Evolutionary conservation across 2,113 vertebrate species (phyloP).

Genomic region (Oryzias woworae): DNA sequence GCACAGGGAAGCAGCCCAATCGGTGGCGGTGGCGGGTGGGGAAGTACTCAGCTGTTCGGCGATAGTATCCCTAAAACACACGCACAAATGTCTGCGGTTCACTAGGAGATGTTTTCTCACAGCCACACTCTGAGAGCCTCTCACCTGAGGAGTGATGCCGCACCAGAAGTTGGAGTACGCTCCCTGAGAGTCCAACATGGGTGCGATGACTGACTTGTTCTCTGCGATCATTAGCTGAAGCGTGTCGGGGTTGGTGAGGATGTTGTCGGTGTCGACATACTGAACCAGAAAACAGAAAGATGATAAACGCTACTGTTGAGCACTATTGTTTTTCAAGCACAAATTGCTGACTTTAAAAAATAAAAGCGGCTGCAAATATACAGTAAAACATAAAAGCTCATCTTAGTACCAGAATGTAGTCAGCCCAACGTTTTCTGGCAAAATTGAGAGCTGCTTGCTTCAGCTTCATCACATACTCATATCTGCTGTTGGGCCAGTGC

Average conservation of each 20-base stretch:
- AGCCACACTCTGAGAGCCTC: not conserved
- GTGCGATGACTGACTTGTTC: slow-evolving; percentile 88
- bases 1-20: slow-evolving; percentile 85
- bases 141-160: slow-evolving; percentile 95
- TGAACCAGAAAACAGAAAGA: slow-evolving; percentile 44
- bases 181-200: slow-evolving; percentile 93
- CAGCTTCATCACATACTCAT: slow-evolving; percentile 92
- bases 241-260: slow-evolving; percentile 90
- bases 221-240: slow-evolving; percentile 84
- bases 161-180: slow-evolving; percentile 99
- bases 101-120: not conserved
- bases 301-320: not conserved
- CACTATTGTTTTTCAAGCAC: too few relatives aligned
- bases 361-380: not conserved
- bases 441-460: slow-evolving; percentile 91
- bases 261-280: slow-evolving; percentile 91
- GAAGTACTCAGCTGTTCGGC: slow-evolving; percentile 92
- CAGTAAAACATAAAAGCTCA: not conserved
- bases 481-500: slow-evolving; percentile 89
- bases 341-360: not conserved
- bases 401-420: slow-evolving; percentile 89
- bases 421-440: slow-evolving; percentile 83
- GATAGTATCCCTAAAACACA: slow-evolving; percentile 87
- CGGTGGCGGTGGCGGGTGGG: slow-evolving; percentile 90
- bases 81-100: not conserved